Conservation (phyloP, 2,888 invertebrate genomes). For the Lepeophtheirus nordmannii region DNA sequence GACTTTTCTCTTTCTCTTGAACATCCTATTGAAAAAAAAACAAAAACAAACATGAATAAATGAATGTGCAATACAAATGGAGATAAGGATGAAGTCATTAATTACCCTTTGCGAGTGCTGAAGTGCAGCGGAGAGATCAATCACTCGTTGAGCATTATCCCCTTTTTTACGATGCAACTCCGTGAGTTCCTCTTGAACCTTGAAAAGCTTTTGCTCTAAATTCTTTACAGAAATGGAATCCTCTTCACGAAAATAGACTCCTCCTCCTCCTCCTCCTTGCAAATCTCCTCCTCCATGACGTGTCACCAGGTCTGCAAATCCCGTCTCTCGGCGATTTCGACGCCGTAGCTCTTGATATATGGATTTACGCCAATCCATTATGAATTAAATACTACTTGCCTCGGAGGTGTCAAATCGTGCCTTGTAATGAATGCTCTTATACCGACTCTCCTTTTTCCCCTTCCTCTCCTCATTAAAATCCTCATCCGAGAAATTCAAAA, state of each 20-base stretch:
- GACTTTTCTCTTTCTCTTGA: constrained; percentile 27
- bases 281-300: not conserved
- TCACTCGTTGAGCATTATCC: constrained; percentile 82
- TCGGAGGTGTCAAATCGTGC: not conserved
- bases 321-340: not conserved
- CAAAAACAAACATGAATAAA: not conserved
- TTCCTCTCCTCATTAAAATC: not conserved
- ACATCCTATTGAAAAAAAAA: constrained; percentile 22
- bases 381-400: not conserved
- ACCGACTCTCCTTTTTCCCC: too few relatives aligned
- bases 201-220: constrained; percentile 67
- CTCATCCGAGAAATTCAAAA: constrained; percentile 2
- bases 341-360: not conserved
- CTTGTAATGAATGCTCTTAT: not conserved
- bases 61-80: too few relatives aligned
- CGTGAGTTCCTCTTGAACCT: constrained; percentile 80
- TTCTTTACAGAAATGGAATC: constrained; percentile 34
- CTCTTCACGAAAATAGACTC: not conserved
- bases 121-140: constrained; percentile 66
- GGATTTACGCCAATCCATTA: not conserved
- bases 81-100: not conserved
- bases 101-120: constrained; percentile 31
- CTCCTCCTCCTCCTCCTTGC: constrained; percentile 15
- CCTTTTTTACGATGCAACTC: constrained; percentile 65
- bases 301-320: not conserved